Evolutionary conservation across 2,113 vertebrate genomes (phyloP).

Genomic region (Electrona antarctica): DNA sequence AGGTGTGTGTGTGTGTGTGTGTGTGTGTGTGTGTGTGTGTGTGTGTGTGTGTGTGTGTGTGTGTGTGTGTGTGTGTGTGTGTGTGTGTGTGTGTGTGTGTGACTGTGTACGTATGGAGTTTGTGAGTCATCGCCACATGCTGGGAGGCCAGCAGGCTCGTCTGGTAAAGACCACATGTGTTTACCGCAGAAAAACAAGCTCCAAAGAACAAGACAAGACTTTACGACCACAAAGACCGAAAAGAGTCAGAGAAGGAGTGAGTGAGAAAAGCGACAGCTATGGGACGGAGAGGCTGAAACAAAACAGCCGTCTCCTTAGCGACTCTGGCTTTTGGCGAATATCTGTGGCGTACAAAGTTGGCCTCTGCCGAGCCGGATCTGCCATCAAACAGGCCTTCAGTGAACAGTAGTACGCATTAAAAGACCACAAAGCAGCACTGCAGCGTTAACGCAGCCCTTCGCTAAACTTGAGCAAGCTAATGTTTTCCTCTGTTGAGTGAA

Average conservation of each 20-base stretch:
- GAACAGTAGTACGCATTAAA: neutral
- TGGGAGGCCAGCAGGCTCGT: conserved; percentile 58
- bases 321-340: neutral
- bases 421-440: neutral
- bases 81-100: conserved; percentile 18
- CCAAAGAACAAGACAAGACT: conserved; percentile 14
- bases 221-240: neutral
- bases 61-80: neutral
- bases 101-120: conserved; percentile 20
- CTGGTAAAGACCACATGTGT: conserved; percentile 59
- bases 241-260: neutral
- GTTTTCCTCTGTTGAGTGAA: neutral
- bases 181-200: conserved; percentile 38
- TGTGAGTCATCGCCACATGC: conserved; percentile 73
- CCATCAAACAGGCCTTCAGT: too few relatives aligned
- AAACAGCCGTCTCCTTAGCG: conserved; percentile 34
- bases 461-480: neutral
- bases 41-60: neutral
- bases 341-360: conserved; percentile 12
- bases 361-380: neutral
- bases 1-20: neutral
- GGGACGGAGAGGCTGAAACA: conserved; percentile 18
- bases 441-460: neutral
- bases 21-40: neutral
- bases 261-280: neutral